Percentiles rank a stretch among this genome's conserved stretches.
These are phyloP conservation scores for Sciurus niger DNA, from an alignment of 2,113 vertebrate genomes.

Conservation along the genomic window DNA sequence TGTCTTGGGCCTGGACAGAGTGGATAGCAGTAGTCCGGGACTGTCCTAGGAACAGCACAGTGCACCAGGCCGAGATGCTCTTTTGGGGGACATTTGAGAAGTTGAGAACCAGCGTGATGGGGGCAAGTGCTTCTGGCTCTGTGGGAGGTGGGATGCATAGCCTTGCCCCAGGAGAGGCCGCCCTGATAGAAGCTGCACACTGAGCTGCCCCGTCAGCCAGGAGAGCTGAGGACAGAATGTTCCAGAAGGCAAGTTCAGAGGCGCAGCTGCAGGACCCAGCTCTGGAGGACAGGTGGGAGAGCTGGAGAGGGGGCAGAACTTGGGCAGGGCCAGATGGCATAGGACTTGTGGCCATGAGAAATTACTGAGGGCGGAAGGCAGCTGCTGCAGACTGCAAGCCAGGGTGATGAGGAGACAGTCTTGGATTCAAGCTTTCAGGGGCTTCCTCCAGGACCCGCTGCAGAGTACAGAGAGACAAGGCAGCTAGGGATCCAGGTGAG, in stretches of 20 bases:
- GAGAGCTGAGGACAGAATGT: neutral
- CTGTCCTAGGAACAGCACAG: neutral
- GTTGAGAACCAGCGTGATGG: neutral
- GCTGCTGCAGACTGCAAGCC: too few species aligned
- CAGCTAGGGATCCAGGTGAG: too few species aligned
- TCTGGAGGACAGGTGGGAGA: too few species aligned
- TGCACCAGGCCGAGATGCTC: neutral
- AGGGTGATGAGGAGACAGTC: rapidly evolving
- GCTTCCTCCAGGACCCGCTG: neutral
- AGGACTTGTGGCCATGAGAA: neutral
- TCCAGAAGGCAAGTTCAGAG: neutral
- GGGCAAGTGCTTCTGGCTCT: rapidly evolving
- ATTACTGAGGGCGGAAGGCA: too few species aligned
- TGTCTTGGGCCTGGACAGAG: too few species aligned
- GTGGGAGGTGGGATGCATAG: neutral
- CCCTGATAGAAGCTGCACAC: neutral
- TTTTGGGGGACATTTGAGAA: neutral
- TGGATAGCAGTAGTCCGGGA: too few species aligned
- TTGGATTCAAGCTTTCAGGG: neutral
- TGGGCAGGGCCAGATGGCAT: rapidly evolving
- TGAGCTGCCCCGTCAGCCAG: neutral
- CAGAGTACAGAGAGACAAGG: rapidly evolving
- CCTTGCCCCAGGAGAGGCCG: neutral
- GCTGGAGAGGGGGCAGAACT: rapidly evolving
- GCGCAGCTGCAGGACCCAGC: neutral